Percentiles rank a stretch among this genome's conserved stretches.
phyloP scores from a whole-genome alignment of 2,797 vertebrate genomes.

The Manis pentadactyla region DNA sequence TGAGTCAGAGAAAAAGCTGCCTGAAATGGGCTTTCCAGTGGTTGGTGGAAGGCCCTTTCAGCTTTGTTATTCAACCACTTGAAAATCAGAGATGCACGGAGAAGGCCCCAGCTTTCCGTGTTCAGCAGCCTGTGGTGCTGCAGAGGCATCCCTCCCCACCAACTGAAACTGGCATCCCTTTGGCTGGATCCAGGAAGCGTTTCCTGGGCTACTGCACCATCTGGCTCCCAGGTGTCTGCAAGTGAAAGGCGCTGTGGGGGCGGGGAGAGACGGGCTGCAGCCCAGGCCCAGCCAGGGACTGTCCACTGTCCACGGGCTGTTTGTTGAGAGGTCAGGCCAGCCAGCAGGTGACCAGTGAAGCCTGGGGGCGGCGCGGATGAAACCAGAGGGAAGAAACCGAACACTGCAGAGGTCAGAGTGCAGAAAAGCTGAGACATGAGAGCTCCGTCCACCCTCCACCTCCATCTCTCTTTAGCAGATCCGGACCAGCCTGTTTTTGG shows the following conservation, averaged over 20 bases:
- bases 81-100: fast-evolving
- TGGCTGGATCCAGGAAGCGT: background rate
- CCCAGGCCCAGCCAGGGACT: background rate
- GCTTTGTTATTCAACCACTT: background rate
- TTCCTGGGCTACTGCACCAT: conserved; percentile 55
- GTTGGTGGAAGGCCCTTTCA: background rate
- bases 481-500: conserved; percentile 9
- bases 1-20: background rate
- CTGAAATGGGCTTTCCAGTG: background rate
- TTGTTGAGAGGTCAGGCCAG: background rate
- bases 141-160: background rate
- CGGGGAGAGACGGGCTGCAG: background rate
- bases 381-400: background rate
- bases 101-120: background rate
- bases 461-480: background rate
- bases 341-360: background rate
- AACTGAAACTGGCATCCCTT: background rate
- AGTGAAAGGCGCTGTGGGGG: conserved; percentile 45
- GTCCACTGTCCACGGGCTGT: background rate
- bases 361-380: background rate
- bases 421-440: fast-evolving
- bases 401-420: background rate
- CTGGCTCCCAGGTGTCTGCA: conserved; percentile 78
- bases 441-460: background rate
- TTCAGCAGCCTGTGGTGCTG: background rate